phyloP scores from a whole-genome alignment of 2,797 vertebrate genomes.

The Choloepus didactylus region DNA sequence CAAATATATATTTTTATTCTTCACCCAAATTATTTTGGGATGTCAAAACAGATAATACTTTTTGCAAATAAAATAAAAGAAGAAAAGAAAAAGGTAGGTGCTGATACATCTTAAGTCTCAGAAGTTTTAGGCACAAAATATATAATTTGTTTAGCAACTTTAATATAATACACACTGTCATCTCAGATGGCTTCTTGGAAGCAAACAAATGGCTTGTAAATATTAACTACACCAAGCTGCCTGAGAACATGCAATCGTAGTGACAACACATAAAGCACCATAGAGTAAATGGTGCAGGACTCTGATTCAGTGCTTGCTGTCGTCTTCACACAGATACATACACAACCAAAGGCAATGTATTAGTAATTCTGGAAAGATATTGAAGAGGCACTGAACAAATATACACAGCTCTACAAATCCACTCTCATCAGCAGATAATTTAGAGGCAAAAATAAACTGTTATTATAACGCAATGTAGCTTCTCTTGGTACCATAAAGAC shows the following conservation, averaged over 20 bases:
- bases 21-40: no score
- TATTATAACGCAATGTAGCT: slow-evolving; percentile 73
- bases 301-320: slow-evolving; percentile 72
- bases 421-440: slow-evolving; percentile 68
- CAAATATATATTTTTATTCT: no score
- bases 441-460: slow-evolving; percentile 76
- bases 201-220: slow-evolving; percentile 72
- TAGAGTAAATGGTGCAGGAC: slow-evolving; percentile 25
- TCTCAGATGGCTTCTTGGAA: slow-evolving; percentile 60
- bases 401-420: slow-evolving; percentile 65
- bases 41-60: background rate
- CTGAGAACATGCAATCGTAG: slow-evolving; percentile 36
- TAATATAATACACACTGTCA: slow-evolving; percentile 50
- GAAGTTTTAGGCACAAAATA: slow-evolving; percentile 23
- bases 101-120: background rate
- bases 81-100: background rate
- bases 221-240: slow-evolving; percentile 73
- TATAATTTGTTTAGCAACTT: slow-evolving; percentile 66
- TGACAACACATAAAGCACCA: slow-evolving; percentile 23
- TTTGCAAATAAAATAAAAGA: background rate
- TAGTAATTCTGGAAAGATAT: slow-evolving; percentile 66
- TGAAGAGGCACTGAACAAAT: slow-evolving; percentile 65
- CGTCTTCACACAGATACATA: slow-evolving; percentile 65
- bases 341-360: slow-evolving; percentile 56
- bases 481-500: slow-evolving; percentile 67